Conservation (phyloP, 2,113 vertebrate species). For the Marcusenius ussheri region DNA sequence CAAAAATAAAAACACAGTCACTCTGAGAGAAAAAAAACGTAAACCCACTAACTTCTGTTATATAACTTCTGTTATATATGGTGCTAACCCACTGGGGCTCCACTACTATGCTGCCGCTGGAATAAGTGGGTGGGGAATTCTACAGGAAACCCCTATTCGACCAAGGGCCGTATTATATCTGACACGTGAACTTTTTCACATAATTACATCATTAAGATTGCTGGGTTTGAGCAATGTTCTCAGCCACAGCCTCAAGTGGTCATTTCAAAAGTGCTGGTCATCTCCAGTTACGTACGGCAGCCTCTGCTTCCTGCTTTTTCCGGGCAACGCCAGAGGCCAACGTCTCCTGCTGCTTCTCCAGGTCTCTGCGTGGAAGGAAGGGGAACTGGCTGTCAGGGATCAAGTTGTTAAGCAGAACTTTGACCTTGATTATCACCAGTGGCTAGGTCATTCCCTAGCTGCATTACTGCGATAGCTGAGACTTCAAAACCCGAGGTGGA, state of each 20-base stretch:
- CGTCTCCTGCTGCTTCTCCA: conserved; percentile 87
- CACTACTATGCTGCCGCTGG: not conserved
- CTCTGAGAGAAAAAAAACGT: no score
- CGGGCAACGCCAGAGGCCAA: conserved; percentile 74
- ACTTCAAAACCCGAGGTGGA: not conserved
- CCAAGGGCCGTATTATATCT: not conserved
- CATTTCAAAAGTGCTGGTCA: not conserved
- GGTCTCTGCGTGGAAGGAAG: conserved; percentile 63
- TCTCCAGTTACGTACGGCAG: conserved; percentile 69
- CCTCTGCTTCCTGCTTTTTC: conserved; percentile 93
- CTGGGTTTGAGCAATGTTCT: not conserved
- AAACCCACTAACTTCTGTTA: no score
- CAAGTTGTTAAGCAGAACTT: not conserved
- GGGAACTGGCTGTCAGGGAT: not conserved
- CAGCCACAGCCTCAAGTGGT: not conserved
- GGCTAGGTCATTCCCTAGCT: not conserved
- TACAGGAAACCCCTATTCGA: not conserved
- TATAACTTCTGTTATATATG: no score
- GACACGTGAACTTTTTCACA: not conserved
- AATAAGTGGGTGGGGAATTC: not conserved
- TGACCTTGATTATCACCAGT: not conserved
- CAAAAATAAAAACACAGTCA: no score
- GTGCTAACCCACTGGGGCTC: not conserved
- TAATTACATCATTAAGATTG: not conserved
- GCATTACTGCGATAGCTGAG: not conserved